phyloP scores from a whole-genome alignment of 2,888 invertebrate species.

The Ellobium chinense region DNA sequence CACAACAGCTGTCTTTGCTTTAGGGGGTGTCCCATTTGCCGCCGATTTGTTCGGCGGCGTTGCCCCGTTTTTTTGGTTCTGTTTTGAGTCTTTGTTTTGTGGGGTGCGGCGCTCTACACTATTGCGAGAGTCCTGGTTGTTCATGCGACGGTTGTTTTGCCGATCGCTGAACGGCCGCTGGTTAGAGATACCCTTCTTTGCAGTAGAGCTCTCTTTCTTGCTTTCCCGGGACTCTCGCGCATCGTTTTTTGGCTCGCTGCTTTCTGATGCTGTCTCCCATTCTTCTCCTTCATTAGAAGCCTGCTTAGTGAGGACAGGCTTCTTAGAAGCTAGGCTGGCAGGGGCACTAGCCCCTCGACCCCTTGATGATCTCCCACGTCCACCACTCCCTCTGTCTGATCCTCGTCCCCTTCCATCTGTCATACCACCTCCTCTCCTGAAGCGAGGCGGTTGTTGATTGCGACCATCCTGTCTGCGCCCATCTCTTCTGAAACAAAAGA shows the following conservation, averaged over 20 bases:
- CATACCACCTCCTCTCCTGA: slow-evolving; percentile 59
- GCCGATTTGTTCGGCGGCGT: slow-evolving; percentile 66
- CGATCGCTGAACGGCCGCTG: slow-evolving; percentile 78
- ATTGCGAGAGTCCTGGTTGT: slow-evolving; percentile 50
- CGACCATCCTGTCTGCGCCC: slow-evolving; percentile 57
- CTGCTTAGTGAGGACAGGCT: slow-evolving; percentile 75
- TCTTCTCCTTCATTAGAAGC: slow-evolving; percentile 80
- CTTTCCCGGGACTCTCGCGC: slow-evolving; percentile 59
- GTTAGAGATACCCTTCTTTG: slow-evolving; percentile 78
- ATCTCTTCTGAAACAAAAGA: slow-evolving; percentile 55
- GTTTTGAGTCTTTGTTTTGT: slow-evolving; percentile 46
- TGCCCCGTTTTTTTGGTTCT: slow-evolving; percentile 69
- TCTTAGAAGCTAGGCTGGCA: slow-evolving; percentile 58
- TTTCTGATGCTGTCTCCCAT: slow-evolving; percentile 90
- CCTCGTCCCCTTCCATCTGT: slow-evolving; percentile 70
- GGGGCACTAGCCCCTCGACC: slow-evolving; percentile 60
- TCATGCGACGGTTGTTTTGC: slow-evolving; percentile 55
- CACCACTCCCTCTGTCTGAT: slow-evolving; percentile 67
- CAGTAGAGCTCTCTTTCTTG: slow-evolving; percentile 45
- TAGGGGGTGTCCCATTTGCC: slow-evolving; percentile 58
- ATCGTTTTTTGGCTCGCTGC: slow-evolving; percentile 83
- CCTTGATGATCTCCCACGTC: slow-evolving; percentile 82
- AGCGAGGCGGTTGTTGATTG: slow-evolving; percentile 68
- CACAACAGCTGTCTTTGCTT: slow-evolving; percentile 62
- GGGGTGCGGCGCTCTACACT: slow-evolving; percentile 57